Percentiles rank a stretch among this genome's conserved stretches.
Conservation (phyloP, 2,888 invertebrate species). For the Ligdia adustata region DNA sequence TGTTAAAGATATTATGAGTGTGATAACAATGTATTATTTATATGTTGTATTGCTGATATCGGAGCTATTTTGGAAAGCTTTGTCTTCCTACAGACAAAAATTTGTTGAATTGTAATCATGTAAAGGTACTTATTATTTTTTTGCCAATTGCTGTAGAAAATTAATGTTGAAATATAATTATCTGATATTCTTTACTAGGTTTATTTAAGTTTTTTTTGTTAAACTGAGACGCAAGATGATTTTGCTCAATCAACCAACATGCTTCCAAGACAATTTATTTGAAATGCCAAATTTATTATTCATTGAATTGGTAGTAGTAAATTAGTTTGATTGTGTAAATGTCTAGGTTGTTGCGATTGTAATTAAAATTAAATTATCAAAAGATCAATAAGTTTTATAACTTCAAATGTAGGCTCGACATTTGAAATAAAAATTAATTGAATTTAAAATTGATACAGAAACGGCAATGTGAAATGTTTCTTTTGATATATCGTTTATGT, state of each 20-base stretch:
- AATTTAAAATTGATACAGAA: too few relatives aligned
- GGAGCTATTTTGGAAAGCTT: constrained; percentile 36
- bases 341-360: too few relatives aligned
- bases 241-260: constrained; percentile 12
- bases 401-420: too few relatives aligned
- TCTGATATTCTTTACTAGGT: too few relatives aligned
- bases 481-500: too few relatives aligned
- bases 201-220: neutral
- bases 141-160: too few relatives aligned
- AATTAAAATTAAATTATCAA: constrained; percentile 16
- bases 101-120: neutral
- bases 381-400: too few relatives aligned
- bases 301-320: constrained; percentile 17
- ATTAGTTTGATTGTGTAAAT: constrained; percentile 19
- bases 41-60: constrained; percentile 34
- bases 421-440: constrained; percentile 8
- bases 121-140: too few relatives aligned
- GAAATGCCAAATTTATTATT: constrained; percentile 37
- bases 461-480: too few relatives aligned
- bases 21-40: constrained; percentile 52
- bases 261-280: constrained; percentile 35
- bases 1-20: constrained; percentile 49
- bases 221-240: neutral
- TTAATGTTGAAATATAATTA: too few relatives aligned
- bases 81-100: constrained; percentile 42